Conservation (phyloP, 2,797 vertebrate genomes). For the Micromesistius poutassou region DNA sequence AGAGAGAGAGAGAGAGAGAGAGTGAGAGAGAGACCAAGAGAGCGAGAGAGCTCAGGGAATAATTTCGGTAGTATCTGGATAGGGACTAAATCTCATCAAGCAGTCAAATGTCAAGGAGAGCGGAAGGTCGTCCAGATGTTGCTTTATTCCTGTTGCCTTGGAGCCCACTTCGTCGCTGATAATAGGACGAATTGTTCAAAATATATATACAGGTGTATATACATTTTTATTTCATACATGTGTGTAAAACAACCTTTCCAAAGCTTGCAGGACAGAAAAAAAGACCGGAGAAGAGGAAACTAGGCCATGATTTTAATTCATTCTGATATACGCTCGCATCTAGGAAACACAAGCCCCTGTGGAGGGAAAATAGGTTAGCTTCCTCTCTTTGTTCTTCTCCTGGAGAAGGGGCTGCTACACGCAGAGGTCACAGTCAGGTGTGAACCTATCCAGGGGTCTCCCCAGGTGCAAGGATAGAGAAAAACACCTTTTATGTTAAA, state of each 20-base stretch:
- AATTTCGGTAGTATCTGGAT: background rate
- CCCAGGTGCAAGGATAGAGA: background rate
- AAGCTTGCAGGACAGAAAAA: conserved; percentile 52
- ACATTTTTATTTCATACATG: background rate
- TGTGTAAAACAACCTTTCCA: conserved; percentile 38
- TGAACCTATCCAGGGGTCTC: conserved; percentile 35
- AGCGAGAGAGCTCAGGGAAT: background rate
- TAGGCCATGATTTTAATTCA: conserved; percentile 59
- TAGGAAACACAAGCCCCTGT: conserved; percentile 48
- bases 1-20: too few relatives aligned
- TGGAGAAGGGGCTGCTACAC: conserved; percentile 30
- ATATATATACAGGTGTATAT: background rate
- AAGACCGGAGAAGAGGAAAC: conserved; percentile 40
- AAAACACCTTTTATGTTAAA: background rate
- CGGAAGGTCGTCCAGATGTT: conserved; percentile 15
- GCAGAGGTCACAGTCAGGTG: conserved; percentile 45
- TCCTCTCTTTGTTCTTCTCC: conserved; percentile 30
- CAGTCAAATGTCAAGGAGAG: conserved; percentile 15
- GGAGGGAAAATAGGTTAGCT: conserved; percentile 43
- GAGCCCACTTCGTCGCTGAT: conserved; percentile 24
- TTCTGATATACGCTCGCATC: conserved; percentile 57
- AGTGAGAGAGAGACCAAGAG: too few relatives aligned
- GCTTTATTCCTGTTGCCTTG: background rate
- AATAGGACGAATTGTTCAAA: conserved; percentile 30
- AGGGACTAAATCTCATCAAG: background rate